Evolutionary conservation across 2,797 vertebrate species (phyloP).

Genomic region (Neopelma chrysocephalum): DNA sequence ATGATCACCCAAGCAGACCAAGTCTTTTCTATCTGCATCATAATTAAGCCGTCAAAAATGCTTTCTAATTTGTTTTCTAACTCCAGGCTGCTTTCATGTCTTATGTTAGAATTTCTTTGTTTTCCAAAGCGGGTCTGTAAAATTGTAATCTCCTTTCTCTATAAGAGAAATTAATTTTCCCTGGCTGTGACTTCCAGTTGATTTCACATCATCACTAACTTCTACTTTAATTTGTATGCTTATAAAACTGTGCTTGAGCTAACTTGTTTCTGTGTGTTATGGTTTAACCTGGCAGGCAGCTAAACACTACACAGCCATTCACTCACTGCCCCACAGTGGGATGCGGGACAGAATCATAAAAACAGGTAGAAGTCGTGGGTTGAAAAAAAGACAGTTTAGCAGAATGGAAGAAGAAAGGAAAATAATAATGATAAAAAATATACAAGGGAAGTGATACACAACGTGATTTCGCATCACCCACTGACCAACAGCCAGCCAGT

Average conservation of each 20-base stretch:
- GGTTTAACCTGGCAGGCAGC: not conserved
- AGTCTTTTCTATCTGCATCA: not conserved
- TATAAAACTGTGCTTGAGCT: not conserved
- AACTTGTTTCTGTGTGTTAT: not conserved
- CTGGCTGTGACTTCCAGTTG: not conserved
- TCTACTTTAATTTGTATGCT: not conserved
- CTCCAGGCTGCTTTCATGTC: not conserved
- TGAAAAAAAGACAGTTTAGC: not conserved
- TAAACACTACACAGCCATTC: not conserved
- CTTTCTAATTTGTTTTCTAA: conserved; percentile 2
- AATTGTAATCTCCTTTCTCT: not conserved
- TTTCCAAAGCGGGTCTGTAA: not conserved
- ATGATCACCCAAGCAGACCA: not conserved
- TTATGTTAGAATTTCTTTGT: not conserved
- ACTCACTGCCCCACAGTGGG: not conserved
- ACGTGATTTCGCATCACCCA: not conserved
- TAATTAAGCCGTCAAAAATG: not conserved
- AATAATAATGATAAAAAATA: not conserved
- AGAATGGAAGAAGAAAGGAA: not conserved
- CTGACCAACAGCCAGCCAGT: not conserved
- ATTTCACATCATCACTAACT: conserved; percentile 12
- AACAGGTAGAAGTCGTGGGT: not conserved
- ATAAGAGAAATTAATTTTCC: not conserved
- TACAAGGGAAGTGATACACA: not conserved
- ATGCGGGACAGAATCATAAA: not conserved